Percentiles rank a stretch among this genome's conserved stretches.
Conservation (phyloP, 2,113 vertebrate species). For the Phalacrocorax brasilianus region DNA sequence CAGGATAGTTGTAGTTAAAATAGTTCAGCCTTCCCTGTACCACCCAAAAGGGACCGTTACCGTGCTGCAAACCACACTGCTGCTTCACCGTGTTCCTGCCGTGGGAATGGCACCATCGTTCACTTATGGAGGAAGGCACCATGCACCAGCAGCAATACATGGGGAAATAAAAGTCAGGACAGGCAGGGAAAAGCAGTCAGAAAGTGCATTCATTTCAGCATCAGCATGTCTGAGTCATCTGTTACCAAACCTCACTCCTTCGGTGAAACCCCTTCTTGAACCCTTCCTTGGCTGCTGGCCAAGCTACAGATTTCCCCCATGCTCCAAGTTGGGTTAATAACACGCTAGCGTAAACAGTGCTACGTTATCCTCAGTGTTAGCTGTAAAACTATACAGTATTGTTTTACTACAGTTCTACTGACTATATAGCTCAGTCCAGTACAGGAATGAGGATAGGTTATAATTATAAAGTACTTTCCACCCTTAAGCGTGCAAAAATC, state of each 20-base stretch:
- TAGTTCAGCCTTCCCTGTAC: neutral
- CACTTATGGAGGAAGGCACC: neutral
- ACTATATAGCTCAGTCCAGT: neutral
- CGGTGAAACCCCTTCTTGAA: neutral
- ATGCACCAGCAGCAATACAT: rapidly evolving
- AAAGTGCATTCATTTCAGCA: neutral
- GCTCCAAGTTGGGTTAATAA: neutral
- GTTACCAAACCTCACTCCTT: neutral
- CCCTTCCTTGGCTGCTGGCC: neutral
- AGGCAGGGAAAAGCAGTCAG: neutral
- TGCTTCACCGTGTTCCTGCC: neutral
- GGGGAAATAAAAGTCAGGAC: neutral
- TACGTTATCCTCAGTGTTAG: neutral
- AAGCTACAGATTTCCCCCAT: neutral
- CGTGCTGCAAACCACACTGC: neutral
- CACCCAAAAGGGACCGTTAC: neutral
- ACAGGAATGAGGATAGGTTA: neutral
- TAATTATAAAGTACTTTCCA: neutral
- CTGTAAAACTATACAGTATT: neutral
- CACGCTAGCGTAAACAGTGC: neutral
- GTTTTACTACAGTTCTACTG: neutral
- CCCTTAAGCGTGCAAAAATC: neutral
- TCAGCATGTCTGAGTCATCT: neutral
- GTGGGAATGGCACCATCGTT: neutral
- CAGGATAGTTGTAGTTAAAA: neutral